Evolutionary conservation across 2,797 vertebrate species (phyloP).

Genomic region (Xenops minutus): DNA sequence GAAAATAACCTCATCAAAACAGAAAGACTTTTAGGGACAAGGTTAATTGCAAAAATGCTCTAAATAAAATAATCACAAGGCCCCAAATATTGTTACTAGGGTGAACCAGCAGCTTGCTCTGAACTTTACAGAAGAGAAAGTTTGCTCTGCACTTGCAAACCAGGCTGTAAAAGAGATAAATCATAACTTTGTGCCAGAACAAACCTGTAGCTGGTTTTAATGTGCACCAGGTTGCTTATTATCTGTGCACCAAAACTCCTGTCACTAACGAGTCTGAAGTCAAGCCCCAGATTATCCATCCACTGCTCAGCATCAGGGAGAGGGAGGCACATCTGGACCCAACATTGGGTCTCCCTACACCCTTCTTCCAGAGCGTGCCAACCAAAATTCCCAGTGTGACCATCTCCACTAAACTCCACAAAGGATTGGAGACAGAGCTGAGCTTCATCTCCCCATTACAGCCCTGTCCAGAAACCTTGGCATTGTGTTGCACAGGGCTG

Average conservation of each 20-base stretch:
- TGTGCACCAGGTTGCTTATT: not conserved
- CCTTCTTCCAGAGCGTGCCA: not conserved
- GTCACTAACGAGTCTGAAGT: not conserved
- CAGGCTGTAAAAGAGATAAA: not conserved
- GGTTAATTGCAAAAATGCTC: conserved; percentile 56
- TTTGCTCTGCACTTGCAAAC: conserved; percentile 2
- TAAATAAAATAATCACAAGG: not conserved
- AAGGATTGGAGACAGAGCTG: not conserved
- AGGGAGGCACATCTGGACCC: not conserved
- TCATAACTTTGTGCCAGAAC: not conserved
- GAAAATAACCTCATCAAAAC: conserved; percentile 59
- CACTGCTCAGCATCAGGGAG: not conserved
- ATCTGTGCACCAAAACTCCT: not conserved
- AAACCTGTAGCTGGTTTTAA: not conserved
- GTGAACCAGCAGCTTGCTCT: not conserved
- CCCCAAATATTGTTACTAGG: not conserved
- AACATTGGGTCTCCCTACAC: not conserved
- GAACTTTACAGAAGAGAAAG: not conserved
- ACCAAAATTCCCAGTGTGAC: not conserved
- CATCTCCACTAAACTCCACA: not conserved
- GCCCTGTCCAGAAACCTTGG: not conserved
- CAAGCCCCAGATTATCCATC: not conserved
- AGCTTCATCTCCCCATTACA: not conserved
- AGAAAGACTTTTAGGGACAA: not conserved
- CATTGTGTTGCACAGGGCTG: accelerated